Evolutionary conservation across 1,140 invertebrate genomes (phyloP), one percentile per base, ranked within the genome.

Genomic region (Rhopalosiphum maidis): DNA sequence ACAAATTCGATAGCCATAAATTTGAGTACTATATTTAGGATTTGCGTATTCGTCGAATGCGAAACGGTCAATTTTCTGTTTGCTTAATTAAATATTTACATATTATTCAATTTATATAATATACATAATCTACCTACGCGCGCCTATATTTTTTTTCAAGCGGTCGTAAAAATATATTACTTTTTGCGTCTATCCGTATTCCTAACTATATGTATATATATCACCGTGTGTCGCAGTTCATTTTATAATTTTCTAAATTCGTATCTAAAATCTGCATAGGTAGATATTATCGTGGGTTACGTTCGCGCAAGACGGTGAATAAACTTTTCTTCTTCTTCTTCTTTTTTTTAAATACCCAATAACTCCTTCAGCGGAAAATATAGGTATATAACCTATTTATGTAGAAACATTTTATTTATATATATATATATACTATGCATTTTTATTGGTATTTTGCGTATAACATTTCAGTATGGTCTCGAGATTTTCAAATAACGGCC

Each of bases 111-210:
- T 77, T 18, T 77, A 77, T 77, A 68, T 15, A 68, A 77, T 15
- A 77, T n/a, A 11, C 46, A 2, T n/a, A n/a, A n/a, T 77, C 60
- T 77, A 77, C 60, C 60, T n/a, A 68, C 60, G 30, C 60, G 0
- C 60, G 4, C 30, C 60, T n/a, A 35, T n/a, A 18, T 68, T 68
- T 68, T 30, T 68, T 77, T 77, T 60, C 60, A 77, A 30, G 30
- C 60, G 60, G n/a, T 77, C 60, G 60, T 77, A 77, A 77, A 77
- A 77, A 77, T 77, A 77, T 35, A 77, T 77, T 77, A 77, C n/a
- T 77, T 77, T 77, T 77, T 6, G 4, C 60, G 60, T 9, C 60
- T 77, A 15, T n/a, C 30, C 60, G 30, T n/a, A 77, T n/a, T 77
- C 25, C 25, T 55, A 55, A 30, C 60, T 30, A n/a, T 68, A n/a